Conservation (phyloP, 2,888 invertebrate genomes). For the Drosophila neonasuta region DNA sequence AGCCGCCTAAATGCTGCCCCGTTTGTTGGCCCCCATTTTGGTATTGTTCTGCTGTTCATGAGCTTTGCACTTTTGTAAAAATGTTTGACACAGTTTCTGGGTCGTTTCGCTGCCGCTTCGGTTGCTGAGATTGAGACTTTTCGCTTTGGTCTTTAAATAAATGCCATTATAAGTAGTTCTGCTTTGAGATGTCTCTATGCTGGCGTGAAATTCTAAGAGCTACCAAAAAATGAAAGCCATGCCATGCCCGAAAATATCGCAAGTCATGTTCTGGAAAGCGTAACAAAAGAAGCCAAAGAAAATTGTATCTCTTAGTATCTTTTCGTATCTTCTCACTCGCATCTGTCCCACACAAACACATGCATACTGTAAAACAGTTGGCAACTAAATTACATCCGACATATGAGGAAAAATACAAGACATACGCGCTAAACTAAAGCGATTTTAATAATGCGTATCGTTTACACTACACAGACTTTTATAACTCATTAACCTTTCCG, state of each 20-base stretch:
- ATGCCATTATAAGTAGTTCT: slow-evolving; percentile 60
- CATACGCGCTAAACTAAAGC: slow-evolving; percentile 30
- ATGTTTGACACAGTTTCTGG: slow-evolving; percentile 73
- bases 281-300: slow-evolving; percentile 62
- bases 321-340: slow-evolving; percentile 18
- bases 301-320: slow-evolving; percentile 45
- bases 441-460: slow-evolving; percentile 72
- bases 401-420: slow-evolving; percentile 34
- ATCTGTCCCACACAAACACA: slow-evolving; percentile 13
- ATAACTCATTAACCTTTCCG: slow-evolving; percentile 72
- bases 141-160: slow-evolving; percentile 67
- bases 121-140: slow-evolving; percentile 53
- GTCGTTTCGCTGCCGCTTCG: slow-evolving; percentile 39
- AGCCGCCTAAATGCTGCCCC: slow-evolving; percentile 61
- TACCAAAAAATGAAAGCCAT: slow-evolving; percentile 61
- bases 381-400: slow-evolving; percentile 54
- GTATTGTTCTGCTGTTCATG: slow-evolving; percentile 67
- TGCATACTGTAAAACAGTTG: slow-evolving; percentile 6
- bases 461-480: slow-evolving; percentile 63
- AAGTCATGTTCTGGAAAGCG: slow-evolving; percentile 75
- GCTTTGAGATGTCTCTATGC: slow-evolving; percentile 50
- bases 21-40: slow-evolving; percentile 67
- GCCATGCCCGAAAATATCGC: slow-evolving; percentile 56
- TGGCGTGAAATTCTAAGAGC: slow-evolving; percentile 53
- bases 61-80: slow-evolving; percentile 70